Base-by-base conservation (phyloP, 2,888 invertebrate genomes). In the Lasioglossum oenotherae region DNA sequence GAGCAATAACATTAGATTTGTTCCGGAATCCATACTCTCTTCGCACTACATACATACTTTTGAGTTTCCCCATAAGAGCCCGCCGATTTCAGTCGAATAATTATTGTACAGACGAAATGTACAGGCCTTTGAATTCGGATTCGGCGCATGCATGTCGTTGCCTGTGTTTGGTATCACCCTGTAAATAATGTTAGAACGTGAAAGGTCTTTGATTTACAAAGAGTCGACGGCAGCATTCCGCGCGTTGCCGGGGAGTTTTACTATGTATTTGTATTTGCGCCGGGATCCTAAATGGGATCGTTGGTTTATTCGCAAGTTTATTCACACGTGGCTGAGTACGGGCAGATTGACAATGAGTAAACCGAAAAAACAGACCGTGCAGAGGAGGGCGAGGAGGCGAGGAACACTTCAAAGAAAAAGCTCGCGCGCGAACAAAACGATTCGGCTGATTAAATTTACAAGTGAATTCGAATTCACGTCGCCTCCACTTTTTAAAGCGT, bases 311-410 rank as follows among this genome's bases (percentile, higher is more conserved):
- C 64, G 19, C 19, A 31, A 19, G 64, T 88, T 87, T 85, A 80
- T 89, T 81, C 89, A 64, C 87, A 72, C 77, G 72, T 64, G 78
- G 76, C 67, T 44, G 73, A 44, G 82, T n/a, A 77, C 64, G 27
- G 80, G 41, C 67, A n/a, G 69, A 64, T 49, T 31, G 64, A 64
- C 64, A 64, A 64, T 31, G 64, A 64, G 31, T 64, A 64, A 64
- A 31, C n/a, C 64, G 64, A 16, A 64, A 64, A 31, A 64, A 31
- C 64, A 64, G 64, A 31, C 64, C 16, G 31, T 19, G 8, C 31
- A 64, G 31, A 31, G 31, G 8, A 16, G 19, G 31, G 31, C 6
- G 16, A 14, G 64, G 16, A 19, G 31, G 6, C 14, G 31, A 2
- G 64, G 31, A 64, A 64, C 31, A 64, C 64, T 31, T 64, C 64